These are phyloP conservation scores for Trachymyrmex cornetzi DNA, from an alignment of 1,140 invertebrate genomes.

Conservation along the genomic window DNA sequence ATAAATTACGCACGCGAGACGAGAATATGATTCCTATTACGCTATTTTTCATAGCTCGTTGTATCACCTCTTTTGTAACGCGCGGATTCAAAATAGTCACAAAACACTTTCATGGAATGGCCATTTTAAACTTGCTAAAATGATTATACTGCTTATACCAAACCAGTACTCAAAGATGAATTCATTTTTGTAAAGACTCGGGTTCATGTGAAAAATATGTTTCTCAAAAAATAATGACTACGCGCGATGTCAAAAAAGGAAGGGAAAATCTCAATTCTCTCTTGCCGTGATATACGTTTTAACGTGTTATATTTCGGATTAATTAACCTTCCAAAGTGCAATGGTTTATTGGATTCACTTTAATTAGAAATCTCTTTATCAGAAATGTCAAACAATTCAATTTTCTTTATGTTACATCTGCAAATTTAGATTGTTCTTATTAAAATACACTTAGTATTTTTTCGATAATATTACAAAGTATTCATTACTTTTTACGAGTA, in stretches of 20 bases:
- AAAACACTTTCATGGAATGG: neutral
- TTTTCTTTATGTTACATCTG: no score
- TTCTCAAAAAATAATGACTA: neutral
- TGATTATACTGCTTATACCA: neutral
- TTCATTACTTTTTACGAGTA: no score
- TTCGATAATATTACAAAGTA: no score
- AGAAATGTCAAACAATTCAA: no score
- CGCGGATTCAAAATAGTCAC: neutral
- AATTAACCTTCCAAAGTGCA: neutral
- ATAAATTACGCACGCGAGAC: constrained; percentile 44
- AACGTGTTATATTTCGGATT: neutral
- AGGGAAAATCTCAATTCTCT: neutral
- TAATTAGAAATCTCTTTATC: no score
- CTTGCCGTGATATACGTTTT: neutral
- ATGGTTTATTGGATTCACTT: no score
- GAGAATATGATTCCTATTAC: constrained; percentile 22
- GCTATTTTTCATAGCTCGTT: constrained; percentile 9
- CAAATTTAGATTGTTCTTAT: no score
- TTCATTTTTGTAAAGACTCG: neutral
- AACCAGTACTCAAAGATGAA: neutral
- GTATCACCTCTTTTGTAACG: neutral
- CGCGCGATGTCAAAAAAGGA: neutral
- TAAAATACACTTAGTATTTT: no score
- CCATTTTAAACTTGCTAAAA: neutral
- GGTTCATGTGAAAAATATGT: neutral